Evolutionary conservation across 1,140 invertebrate genomes (phyloP).

Genomic region (Lepidurus packardi): DNA sequence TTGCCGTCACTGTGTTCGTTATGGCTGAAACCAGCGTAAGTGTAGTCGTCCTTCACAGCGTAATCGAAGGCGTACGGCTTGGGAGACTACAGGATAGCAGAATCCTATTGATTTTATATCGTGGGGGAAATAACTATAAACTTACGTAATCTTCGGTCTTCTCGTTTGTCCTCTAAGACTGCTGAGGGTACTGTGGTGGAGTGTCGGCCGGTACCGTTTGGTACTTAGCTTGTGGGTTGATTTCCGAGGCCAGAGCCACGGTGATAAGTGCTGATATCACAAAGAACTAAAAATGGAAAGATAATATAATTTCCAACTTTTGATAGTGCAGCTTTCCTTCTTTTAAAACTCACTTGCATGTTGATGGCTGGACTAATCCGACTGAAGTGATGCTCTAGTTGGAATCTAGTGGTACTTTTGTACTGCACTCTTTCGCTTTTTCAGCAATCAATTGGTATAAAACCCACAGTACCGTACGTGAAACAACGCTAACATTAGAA

Average conservation of each 20-base stretch:
- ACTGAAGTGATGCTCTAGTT: not conserved
- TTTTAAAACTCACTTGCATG: not conserved
- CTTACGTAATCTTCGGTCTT: not conserved
- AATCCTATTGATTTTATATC: not conserved
- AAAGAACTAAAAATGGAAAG: slow-evolving; percentile 7
- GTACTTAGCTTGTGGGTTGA: not conserved
- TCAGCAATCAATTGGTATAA: no score
- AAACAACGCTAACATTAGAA: no score
- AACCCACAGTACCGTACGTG: no score
- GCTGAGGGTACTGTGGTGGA: not conserved
- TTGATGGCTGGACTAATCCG: not conserved
- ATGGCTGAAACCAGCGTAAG: slow-evolving; percentile 36
- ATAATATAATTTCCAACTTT: not conserved
- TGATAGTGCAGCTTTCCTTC: not conserved
- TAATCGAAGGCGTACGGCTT: slow-evolving; percentile 37
- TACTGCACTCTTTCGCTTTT: not conserved
- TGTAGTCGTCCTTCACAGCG: slow-evolving; percentile 36
- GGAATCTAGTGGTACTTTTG: not conserved
- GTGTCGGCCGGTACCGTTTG: not conserved
- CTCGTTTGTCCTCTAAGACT: not conserved
- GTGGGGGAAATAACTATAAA: not conserved
- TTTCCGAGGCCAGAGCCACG: slow-evolving; percentile 1
- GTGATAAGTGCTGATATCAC: not conserved
- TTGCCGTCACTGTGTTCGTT: slow-evolving; percentile 36
- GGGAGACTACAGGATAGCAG: not conserved